Conservation (phyloP, 2,113 vertebrate species). For the Pelecanoides urinatrix region DNA sequence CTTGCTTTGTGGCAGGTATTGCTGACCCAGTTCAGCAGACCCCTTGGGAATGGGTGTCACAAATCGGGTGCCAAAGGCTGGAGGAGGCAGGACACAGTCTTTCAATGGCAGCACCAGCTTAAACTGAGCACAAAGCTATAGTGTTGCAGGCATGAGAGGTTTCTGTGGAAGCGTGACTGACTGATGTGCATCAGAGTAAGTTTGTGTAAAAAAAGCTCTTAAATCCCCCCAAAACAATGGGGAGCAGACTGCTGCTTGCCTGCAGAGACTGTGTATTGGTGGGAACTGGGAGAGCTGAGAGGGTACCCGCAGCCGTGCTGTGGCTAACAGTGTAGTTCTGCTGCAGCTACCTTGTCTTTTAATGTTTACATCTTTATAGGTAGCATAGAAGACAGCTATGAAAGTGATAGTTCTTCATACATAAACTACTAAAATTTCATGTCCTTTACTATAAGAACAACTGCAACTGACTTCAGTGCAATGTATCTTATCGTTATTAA, state of each 20-base stretch:
- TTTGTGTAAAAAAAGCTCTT: background rate
- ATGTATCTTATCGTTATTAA: background rate
- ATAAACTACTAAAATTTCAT: background rate
- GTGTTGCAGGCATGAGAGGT: background rate
- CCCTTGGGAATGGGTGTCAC: background rate
- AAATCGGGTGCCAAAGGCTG: too few relatives aligned
- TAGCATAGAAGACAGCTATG: background rate
- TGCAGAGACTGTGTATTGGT: fast-evolving
- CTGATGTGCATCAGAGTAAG: background rate
- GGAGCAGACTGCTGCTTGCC: background rate
- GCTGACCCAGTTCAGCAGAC: background rate
- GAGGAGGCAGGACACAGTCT: background rate
- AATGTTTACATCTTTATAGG: background rate
- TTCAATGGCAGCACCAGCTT: background rate
- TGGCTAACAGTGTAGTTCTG: background rate
- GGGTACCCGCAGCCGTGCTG: fast-evolving
- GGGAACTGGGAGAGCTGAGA: background rate
- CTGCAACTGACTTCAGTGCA: fast-evolving
- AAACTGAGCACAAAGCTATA: background rate
- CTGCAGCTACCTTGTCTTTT: background rate
- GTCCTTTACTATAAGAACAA: background rate
- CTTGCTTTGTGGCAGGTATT: background rate
- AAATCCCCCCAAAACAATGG: background rate
- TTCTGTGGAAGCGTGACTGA: background rate
- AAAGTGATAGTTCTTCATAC: background rate